phyloP scores from a whole-genome alignment of 2,797 vertebrate genomes.

The Vultur gryphus region DNA sequence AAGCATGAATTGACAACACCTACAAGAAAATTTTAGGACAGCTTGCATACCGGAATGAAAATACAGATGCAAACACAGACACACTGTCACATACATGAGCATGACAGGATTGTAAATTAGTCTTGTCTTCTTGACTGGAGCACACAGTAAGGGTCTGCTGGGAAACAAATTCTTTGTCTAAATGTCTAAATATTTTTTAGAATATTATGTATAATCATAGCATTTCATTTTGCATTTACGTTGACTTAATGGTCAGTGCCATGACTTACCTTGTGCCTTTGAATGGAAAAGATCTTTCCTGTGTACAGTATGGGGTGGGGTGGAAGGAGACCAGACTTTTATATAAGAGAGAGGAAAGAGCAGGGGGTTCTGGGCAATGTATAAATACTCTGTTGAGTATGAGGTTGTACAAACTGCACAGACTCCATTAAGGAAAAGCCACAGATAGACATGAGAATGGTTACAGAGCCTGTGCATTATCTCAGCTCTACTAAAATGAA shows the following conservation, averaged over 20 bases:
- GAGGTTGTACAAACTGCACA: slow-evolving; percentile 26
- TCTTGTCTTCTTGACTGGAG: background rate
- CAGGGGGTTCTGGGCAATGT: background rate
- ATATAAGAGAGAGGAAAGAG: background rate
- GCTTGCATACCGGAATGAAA: background rate
- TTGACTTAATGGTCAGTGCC: background rate
- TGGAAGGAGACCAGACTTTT: background rate
- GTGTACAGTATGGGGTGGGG: background rate
- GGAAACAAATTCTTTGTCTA: background rate
- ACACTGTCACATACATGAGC: background rate
- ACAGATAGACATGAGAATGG: slow-evolving; percentile 58
- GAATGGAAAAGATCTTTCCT: background rate
- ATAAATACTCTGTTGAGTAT: background rate
- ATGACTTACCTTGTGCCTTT: background rate
- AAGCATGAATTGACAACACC: background rate
- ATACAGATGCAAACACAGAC: background rate
- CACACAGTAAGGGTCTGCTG: background rate
- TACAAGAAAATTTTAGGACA: background rate
- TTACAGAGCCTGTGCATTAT: slow-evolving; percentile 74
- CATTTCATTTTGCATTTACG: background rate
- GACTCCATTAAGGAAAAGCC: slow-evolving; percentile 80
- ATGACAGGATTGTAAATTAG: background rate
- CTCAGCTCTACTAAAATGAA: slow-evolving; percentile 71
- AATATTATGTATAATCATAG: background rate
- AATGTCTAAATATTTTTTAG: background rate